These are phyloP conservation scores for Esox lucius DNA, from an alignment of 2,797 vertebrate species.

Conservation along the genomic window DNA sequence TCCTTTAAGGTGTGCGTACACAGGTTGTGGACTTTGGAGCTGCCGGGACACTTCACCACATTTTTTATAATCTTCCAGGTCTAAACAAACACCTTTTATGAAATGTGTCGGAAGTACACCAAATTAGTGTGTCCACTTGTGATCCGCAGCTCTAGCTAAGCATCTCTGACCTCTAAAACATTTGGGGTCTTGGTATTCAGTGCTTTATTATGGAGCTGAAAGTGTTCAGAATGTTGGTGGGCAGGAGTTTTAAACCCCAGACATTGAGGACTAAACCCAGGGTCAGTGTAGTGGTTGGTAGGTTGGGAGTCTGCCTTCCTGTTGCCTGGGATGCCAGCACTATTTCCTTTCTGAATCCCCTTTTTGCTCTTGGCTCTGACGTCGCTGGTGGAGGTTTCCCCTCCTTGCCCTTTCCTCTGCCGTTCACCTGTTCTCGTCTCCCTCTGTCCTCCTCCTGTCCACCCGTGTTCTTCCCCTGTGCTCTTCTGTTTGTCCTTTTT, in stretches of 20 bases:
- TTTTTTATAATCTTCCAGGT: conserved; percentile 4
- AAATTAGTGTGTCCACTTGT: conserved; percentile 17
- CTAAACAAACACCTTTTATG: conserved; percentile 24
- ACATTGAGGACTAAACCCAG: conserved; percentile 29
- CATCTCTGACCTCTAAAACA: conserved; percentile 40
- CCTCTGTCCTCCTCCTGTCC: neutral
- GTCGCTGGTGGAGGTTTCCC: conserved; percentile 29
- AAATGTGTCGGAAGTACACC: neutral
- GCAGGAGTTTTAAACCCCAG: conserved; percentile 31
- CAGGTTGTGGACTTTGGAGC: conserved; percentile 59
- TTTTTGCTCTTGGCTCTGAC: conserved; percentile 18
- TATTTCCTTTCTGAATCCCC: conserved; percentile 34
- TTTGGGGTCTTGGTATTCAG: neutral
- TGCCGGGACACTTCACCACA: neutral
- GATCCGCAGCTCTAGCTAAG: conserved; percentile 42
- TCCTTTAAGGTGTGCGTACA: conserved; percentile 53
- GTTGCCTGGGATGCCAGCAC: conserved; percentile 7
- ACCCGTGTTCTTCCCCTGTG: neutral
- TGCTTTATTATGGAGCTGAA: neutral
- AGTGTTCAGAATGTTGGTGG: conserved; percentile 26
- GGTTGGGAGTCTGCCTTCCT: conserved; percentile 19
- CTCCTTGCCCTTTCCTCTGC: neutral
- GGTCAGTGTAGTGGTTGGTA: conserved; percentile 38
- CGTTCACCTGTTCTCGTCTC: neutral
- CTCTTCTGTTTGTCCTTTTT: neutral